Base-by-base conservation (phyloP, 53 echinoderm and acorn worm genomes). In the Henricia sp. region DNA sequence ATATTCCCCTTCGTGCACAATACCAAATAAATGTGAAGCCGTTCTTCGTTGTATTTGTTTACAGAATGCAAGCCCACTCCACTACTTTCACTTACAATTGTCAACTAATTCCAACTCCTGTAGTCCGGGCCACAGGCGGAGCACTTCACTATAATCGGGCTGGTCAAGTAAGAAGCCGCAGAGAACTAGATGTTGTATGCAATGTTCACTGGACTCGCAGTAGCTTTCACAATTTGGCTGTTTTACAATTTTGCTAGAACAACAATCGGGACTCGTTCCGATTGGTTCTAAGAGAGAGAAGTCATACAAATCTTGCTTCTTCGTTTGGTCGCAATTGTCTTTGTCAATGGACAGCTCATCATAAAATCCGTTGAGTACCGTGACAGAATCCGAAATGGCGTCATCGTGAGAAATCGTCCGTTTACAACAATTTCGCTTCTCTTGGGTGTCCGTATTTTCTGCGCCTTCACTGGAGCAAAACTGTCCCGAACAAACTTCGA, bases 141-240 rank as follows among this genome's bases (percentile, higher is more conserved):
- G 48, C 46, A 80, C 36, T 4, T 46, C 38, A 37, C 64, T 64
- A 50, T 80, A 80, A 33, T 46, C 64, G 16, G 48, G 34, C 16
- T 63, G 29, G n/a, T 80, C 28, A 0, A 80, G 80, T 17, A 50
- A 17, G 29, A 80, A 80, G 4, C 80, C 63, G n/a, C 64, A 80
- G n/a, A 80, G 8, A 3, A 80, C 63, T n/a, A 80, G 80, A 48
- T 80, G 80, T 24, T 80, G 63, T 63, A 80, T 80, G 20, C 80
- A 80, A 21, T 30, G 80, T 4, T n/a, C n/a, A n/a, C n/a, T n/a
- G n/a, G n/a, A n/a, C n/a, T n/a, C n/a, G n/a, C n/a, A n/a, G n/a
- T n/a, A n/a, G n/a, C n/a, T n/a, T n/a, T n/a, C n/a, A n/a, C n/a
- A n/a, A n/a, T n/a, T n/a, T n/a, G n/a, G n/a, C n/a, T n/a, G n/a